These are phyloP conservation scores for Sigmodon hispidus DNA, from an alignment of 2,113 vertebrate species.

Conservation along the genomic window DNA sequence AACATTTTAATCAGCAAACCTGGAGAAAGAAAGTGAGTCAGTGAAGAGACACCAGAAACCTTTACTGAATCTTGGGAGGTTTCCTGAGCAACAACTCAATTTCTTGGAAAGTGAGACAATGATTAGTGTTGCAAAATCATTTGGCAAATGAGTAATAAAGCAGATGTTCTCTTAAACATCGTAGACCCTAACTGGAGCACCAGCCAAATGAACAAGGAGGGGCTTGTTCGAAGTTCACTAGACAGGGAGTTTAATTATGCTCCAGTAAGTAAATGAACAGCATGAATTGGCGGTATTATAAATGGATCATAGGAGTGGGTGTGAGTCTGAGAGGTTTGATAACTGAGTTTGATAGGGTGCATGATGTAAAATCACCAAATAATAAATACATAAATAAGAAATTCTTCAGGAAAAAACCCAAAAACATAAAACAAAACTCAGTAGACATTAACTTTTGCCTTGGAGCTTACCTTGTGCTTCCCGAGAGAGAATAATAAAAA, in stretches of 20 bases:
- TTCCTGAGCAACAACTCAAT: neutral
- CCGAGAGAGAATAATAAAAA: neutral
- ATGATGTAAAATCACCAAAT: no score
- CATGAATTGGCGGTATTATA: no score
- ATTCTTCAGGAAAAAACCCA: no score
- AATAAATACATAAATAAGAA: no score
- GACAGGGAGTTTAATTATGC: no score
- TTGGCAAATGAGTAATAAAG: neutral
- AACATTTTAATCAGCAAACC: neutral
- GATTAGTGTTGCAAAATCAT: neutral
- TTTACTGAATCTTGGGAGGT: neutral
- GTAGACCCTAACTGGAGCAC: neutral
- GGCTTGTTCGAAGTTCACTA: neutral
- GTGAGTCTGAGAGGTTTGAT: no score
- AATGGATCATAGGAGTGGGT: no score
- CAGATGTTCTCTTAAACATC: neutral
- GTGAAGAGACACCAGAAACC: neutral
- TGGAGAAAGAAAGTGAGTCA: neutral
- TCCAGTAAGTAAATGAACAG: no score
- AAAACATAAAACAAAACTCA: no score
- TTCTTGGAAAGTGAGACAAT: neutral
- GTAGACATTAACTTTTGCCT: neutral
- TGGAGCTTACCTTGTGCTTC: neutral
- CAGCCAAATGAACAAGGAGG: neutral
- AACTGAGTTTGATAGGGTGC: no score